A percentile compares a stretch with the other conserved stretches of the same genome.
Evolutionary conservation across 2,113 vertebrate genomes (phyloP).

Genomic region (Columba janthina): DNA sequence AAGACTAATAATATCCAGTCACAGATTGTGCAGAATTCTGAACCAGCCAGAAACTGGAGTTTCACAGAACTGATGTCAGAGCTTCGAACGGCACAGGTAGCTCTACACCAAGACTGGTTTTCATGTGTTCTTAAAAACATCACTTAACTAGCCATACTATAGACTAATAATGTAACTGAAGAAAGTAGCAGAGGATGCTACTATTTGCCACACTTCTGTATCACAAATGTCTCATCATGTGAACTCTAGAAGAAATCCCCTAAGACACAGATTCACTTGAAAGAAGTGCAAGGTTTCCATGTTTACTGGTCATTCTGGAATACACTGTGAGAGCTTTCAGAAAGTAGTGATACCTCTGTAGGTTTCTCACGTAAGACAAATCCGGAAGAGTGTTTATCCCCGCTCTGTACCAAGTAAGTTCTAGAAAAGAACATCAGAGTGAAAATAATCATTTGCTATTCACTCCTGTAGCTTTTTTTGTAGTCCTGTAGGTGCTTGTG

Average conservation of each 20-base stretch:
- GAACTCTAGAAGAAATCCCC: not conserved
- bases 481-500: not conserved
- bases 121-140: not conserved
- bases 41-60: constrained; percentile 67
- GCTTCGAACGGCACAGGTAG: constrained; percentile 80
- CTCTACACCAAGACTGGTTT: not conserved
- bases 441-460: not conserved
- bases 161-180: not conserved
- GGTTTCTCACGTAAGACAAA: not conserved
- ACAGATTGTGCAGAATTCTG: constrained; percentile 48
- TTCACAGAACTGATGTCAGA: constrained; percentile 82
- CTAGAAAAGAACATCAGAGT: not conserved
- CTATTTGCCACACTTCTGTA: not conserved
- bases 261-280: not conserved
- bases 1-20: constrained; percentile 61
- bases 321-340: not conserved
- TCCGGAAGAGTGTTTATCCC: not conserved
- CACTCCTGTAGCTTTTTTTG: not conserved
- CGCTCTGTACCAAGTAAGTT: not conserved
- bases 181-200: not conserved
- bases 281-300: not conserved
- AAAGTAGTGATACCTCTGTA: not conserved
- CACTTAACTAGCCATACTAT: not conserved
- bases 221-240: not conserved
- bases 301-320: not conserved